These are phyloP conservation scores for Mystacornis crossleyi DNA, from an alignment of 2,113 vertebrate species.

Conservation along the genomic window DNA sequence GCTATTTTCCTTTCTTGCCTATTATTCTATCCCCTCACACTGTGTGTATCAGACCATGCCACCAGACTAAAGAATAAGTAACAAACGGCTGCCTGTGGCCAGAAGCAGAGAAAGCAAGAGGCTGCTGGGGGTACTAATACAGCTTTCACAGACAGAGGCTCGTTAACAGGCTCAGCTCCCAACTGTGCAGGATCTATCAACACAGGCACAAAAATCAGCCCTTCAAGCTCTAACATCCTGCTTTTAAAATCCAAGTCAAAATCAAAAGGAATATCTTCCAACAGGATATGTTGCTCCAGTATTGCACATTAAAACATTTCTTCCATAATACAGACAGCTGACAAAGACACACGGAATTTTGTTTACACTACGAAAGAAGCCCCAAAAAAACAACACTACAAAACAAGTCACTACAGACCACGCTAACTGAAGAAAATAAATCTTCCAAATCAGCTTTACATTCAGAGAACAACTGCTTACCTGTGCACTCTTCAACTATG, in stretches of 20 bases:
- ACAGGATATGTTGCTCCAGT: neutral
- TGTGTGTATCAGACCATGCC: neutral
- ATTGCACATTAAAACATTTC: neutral
- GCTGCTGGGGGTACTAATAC: neutral
- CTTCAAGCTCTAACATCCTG: neutral
- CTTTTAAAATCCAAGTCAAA: neutral
- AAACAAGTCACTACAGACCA: neutral
- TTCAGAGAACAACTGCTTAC: slow-evolving; percentile 52
- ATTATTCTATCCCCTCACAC: neutral
- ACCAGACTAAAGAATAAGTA: neutral
- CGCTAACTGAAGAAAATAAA: neutral
- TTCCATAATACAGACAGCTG: neutral
- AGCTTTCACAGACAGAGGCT: neutral
- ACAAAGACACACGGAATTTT: neutral
- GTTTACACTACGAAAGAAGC: neutral
- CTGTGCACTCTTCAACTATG: slow-evolving; percentile 78
- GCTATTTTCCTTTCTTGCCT: neutral
- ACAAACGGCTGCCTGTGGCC: neutral
- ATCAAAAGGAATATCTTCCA: neutral
- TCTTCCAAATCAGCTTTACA: neutral
- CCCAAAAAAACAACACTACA: neutral
- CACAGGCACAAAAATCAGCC: neutral
- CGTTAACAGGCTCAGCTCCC: neutral
- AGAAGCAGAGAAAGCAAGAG: neutral
- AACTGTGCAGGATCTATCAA: neutral